Evolutionary conservation across 1,140 invertebrate species (phyloP), one percentile per base, ranked within the genome.

Genomic region (Drosophila subobscura): DNA sequence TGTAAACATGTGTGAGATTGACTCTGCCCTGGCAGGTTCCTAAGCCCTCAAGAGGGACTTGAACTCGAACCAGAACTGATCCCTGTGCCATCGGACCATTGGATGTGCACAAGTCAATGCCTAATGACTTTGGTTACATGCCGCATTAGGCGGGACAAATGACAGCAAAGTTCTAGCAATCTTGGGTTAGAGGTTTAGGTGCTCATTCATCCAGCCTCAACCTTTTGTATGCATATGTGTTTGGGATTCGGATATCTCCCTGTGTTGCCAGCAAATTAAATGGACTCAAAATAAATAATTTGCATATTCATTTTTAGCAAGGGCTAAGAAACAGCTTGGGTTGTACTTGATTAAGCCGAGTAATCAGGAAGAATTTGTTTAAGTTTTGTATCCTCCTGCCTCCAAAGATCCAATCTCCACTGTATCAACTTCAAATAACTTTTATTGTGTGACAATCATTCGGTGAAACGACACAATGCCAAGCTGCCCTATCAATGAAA

Each of bases 71-170:
- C 8, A 58, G 61, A 66, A 85, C 76, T 84, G 76, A 84, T 85
- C 72, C 80, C 72, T 51, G 52, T 47, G 53, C 53, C 70, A 52
- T 55, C 42, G 63, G 63, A 20, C 33, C 52, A 53, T 52, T 47
- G 40, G 47, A 59, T 54, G 42, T 58, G 53, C 60, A 58, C 73
- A 71, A 73, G 77, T 59, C 80, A 64, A 68, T 72, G 59, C 72
- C 80, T 84, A 84, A 83, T 83, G 78, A 83, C 75, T 73, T 73
- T 65, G 79, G 79, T 81, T 65, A 65, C 74, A 81, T 83, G 59
- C 74, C 79, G 72, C 70, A 83, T 81, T 81, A 81, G 79, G 63
- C 74, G 72, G 47, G 55, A 61, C 77, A 79, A 75, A 80, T 70
- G 72, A 65, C 60, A 56, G 52, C 45, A 53, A 7, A 23, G 51